Percentiles rank a stretch among this genome's conserved stretches.
Conservation (phyloP, 2,888 invertebrate species). For the Lampropteryx suffumata region DNA sequence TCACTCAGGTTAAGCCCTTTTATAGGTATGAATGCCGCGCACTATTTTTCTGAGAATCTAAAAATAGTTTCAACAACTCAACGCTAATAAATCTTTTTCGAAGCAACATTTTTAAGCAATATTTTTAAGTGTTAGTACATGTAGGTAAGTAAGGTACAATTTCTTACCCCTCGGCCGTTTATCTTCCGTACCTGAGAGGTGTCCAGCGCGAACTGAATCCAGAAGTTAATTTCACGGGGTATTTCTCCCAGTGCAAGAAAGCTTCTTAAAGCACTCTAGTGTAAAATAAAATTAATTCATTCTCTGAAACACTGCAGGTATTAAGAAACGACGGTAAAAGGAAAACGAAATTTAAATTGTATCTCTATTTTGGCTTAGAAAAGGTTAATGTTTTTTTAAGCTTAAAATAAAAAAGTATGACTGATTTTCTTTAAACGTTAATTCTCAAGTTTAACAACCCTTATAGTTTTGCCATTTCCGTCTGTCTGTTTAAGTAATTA, state of each 20-base stretch:
- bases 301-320: constrained; percentile 46
- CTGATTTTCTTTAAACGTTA: no score
- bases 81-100: neutral
- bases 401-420: no score
- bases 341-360: constrained; percentile 32
- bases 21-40: no score
- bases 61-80: neutral
- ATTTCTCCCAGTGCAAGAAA: constrained; percentile 69
- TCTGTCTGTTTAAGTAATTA: no score
- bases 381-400: no score
- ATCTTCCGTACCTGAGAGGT: constrained; percentile 71
- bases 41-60: no score
- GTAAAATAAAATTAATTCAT: constrained; percentile 72
- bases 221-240: constrained; percentile 78
- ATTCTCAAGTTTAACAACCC: no score
- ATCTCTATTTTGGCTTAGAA: constrained; percentile 6
- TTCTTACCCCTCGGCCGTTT: constrained; percentile 57
- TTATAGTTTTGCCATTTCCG: no score
- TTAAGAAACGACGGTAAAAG: constrained; percentile 41
- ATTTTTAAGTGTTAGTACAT: constrained; percentile 32
- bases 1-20: no score
- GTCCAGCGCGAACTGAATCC: constrained; percentile 70
- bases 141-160: constrained; percentile 40
- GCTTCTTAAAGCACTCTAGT: constrained; percentile 63
- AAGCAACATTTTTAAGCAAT: constrained; percentile 2